A percentile compares a stretch with the other conserved stretches of the same genome.
Evolutionary conservation across 2,888 invertebrate species (phyloP).

Genomic region (Lypha dubia): DNA sequence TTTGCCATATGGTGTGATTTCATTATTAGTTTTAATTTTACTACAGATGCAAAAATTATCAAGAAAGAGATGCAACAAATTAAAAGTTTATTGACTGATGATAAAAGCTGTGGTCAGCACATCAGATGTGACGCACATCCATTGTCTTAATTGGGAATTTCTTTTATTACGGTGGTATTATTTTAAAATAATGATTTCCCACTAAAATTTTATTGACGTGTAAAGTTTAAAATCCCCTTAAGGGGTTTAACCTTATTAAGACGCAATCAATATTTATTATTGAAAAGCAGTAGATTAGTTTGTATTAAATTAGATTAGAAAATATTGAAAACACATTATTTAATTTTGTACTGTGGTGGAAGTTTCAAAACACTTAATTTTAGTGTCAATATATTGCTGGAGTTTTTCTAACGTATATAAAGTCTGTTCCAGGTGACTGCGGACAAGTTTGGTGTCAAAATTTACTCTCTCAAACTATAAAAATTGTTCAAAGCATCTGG

Average conservation of each 20-base stretch:
- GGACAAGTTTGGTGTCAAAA: too few relatives aligned
- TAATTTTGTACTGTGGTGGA: too few relatives aligned
- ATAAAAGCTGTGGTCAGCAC: slow-evolving; percentile 12
- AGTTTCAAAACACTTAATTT: too few relatives aligned
- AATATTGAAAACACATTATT: too few relatives aligned
- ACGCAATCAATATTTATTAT: background rate
- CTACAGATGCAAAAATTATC: slow-evolving; percentile 41
- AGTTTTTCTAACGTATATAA: too few relatives aligned
- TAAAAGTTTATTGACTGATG: slow-evolving; percentile 47
- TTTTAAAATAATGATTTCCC: slow-evolving; percentile 3
- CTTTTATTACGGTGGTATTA: background rate
- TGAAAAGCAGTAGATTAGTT: background rate
- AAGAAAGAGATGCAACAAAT: slow-evolving; percentile 19
- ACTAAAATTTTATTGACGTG: slow-evolving; percentile 11
- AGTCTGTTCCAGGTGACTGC: too few relatives aligned
- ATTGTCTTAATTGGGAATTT: slow-evolving; percentile 11
- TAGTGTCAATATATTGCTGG: too few relatives aligned
- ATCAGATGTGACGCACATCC: slow-evolving; percentile 60
- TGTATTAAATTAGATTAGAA: background rate
- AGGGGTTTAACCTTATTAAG: background rate
- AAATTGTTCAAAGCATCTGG: too few relatives aligned
- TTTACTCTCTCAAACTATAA: too few relatives aligned
- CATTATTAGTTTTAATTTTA: slow-evolving; percentile 1
- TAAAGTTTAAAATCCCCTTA: slow-evolving; percentile 13
- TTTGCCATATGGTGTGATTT: slow-evolving; percentile 51